Evolutionary conservation across 92 coral and sea anemone species (phyloP), one percentile per base, ranked within the genome.

Genomic region (Epizoanthus ramosus): DNA sequence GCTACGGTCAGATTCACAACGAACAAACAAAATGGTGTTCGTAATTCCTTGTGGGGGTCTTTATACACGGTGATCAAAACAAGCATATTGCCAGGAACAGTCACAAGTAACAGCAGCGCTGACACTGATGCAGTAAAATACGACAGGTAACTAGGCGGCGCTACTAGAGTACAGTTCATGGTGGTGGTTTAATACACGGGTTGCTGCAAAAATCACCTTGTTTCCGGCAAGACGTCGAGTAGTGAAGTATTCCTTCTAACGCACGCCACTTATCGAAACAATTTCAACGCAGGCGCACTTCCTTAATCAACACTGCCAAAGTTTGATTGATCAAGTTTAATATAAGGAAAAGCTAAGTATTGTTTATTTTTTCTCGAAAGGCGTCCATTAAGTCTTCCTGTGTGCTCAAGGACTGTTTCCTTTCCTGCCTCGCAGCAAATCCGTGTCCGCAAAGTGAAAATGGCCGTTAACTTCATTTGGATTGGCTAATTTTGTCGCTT

Each of bases 21-120:
- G 22, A 57, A 77, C 71, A 61, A 77, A 60, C 58, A 77, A 77
- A 77, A 77, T 22, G 71, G 82, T 6, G 82, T 77, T 41, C 82
- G 45, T 2, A 77, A 58, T 52, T 77, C 82, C 14, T 61, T 77
- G 69, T 77, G 16, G 3, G 82, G 82, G 22, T 77, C 60, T 63
- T 39, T 41, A 3, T 61, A 77, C 39, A 77, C 59, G 0, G 82
- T 77, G 43, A 77, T 41, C 68, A 77, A n/a, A 23, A 77, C 82
- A 37, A 77, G 82, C 23, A 77, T 19, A 59, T 77, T 77, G 14
- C 82, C 82, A 14, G 82, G 82, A 15, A 77, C 71, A 1, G 82
- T 77, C 5, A 77, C 35, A 3, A 76, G 25, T 12, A 35, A 59
- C 33, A 76, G 69, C 14, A 76, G 3, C 3, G 57, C 70, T 13